A percentile compares a stretch with the other conserved stretches of the same genome.
Conservation (phyloP, 2,888 invertebrate genomes). For the Sussaba pulchella region DNA sequence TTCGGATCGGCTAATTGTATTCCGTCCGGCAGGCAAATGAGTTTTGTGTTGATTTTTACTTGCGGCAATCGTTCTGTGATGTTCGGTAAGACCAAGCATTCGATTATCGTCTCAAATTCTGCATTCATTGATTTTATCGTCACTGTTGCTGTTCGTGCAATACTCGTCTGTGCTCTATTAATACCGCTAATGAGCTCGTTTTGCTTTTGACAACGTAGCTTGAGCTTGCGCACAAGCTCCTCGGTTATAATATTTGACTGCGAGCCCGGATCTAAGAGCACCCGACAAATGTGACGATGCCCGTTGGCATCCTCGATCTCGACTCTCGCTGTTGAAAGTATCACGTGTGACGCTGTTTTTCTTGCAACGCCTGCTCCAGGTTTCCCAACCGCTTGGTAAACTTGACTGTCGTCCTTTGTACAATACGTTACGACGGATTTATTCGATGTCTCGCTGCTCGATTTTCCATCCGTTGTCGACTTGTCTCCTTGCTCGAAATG, state of each 20-base stretch:
- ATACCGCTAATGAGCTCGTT: conserved; percentile 48
- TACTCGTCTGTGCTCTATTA: conserved; percentile 34
- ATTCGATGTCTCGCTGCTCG: neutral
- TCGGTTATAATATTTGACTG: conserved; percentile 55
- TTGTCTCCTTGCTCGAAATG: conserved; percentile 32
- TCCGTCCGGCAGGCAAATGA: neutral
- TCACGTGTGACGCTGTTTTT: conserved; percentile 23
- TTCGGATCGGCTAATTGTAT: neutral
- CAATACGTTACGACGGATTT: conserved; percentile 4
- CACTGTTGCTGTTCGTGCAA: neutral
- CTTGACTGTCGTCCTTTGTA: neutral
- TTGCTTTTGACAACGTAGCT: conserved; percentile 31
- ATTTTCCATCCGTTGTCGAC: neutral
- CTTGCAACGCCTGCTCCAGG: conserved; percentile 8
- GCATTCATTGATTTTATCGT: conserved; percentile 34
- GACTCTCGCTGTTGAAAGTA: conserved; percentile 42
- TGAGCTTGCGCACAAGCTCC: conserved; percentile 29
- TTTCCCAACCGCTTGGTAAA: neutral
- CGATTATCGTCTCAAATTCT: neutral
- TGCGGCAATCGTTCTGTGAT: conserved; percentile 9
- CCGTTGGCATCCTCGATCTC: conserved; percentile 30
- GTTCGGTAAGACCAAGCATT: conserved; percentile 11
- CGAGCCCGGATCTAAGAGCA: conserved; percentile 57
- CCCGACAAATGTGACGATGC: conserved; percentile 34
- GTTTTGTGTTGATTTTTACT: conserved; percentile 3